A percentile compares a stretch with the other conserved stretches of the same genome.
Conservation (phyloP, 2,888 invertebrate species). For the Rotaria magnacalcarata region DNA sequence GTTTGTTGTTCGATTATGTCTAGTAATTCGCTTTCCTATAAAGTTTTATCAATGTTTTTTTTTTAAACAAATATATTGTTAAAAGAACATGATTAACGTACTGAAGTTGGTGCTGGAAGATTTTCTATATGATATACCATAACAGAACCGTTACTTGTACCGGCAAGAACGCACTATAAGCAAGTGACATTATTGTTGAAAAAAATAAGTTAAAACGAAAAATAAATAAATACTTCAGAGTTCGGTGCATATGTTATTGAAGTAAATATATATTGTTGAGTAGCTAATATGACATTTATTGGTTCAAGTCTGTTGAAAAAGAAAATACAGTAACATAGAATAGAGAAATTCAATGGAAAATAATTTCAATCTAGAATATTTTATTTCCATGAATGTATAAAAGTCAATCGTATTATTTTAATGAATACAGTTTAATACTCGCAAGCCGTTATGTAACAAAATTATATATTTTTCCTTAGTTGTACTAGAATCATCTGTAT, state of each 20-base stretch:
- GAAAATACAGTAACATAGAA: neutral
- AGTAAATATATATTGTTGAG: conserved; percentile 24
- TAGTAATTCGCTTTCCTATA: neutral
- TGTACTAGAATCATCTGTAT: no score
- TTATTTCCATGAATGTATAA: no score
- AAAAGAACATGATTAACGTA: neutral
- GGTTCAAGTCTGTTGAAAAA: conserved; percentile 37
- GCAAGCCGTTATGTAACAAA: no score
- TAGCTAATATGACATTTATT: conserved; percentile 19
- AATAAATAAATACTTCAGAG: conserved; percentile 39
- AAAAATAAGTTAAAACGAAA: neutral
- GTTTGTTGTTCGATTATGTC: conserved; percentile 5
- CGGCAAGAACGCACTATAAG: neutral
- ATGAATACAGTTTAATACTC: no score
- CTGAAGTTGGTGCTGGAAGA: neutral
- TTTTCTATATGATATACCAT: neutral
- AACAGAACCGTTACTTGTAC: neutral
- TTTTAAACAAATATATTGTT: no score
- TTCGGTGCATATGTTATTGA: conserved; percentile 43
- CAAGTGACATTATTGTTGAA: no score
- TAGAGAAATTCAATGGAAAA: neutral
- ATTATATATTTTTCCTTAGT: no score
- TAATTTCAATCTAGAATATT: no score
- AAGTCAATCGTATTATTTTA: no score
- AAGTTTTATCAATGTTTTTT: neutral